These are phyloP conservation scores for Hassar affinis DNA, from an alignment of 2,113 vertebrate genomes.

Conservation along the genomic window DNA sequence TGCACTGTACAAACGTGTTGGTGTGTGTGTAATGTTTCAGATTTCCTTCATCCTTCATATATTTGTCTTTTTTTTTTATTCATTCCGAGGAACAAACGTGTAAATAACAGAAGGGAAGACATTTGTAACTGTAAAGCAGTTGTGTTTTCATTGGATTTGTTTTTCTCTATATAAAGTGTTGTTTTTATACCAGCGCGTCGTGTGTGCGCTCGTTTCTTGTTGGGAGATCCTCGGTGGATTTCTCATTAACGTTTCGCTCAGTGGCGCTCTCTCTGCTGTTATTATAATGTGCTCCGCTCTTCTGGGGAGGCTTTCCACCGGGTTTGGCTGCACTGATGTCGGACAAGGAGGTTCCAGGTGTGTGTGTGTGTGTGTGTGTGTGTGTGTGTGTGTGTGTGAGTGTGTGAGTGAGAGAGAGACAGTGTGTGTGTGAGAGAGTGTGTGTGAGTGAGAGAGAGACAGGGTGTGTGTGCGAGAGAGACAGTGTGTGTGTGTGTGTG, in stretches of 20 bases:
- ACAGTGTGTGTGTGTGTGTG: slow-evolving; percentile 7
- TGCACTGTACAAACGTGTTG: slow-evolving; percentile 73
- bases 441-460: background rate
- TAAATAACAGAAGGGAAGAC: slow-evolving; percentile 79
- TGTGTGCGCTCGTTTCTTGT: slow-evolving; percentile 20
- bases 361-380: slow-evolving; percentile 1
- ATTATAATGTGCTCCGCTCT: too few relatives aligned
- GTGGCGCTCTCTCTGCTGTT: too few relatives aligned
- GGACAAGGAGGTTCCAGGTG: too few relatives aligned
- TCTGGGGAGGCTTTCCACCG: background rate
- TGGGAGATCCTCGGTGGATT: too few relatives aligned
- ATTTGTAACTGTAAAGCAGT: slow-evolving; percentile 92
- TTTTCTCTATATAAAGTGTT: slow-evolving; percentile 89
- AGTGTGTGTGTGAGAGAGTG: too few relatives aligned
- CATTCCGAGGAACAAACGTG: slow-evolving; percentile 69
- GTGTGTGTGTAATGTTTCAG: slow-evolving; percentile 63
- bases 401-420: too few relatives aligned
- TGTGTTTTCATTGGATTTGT: slow-evolving; percentile 77
- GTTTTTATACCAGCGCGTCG: slow-evolving; percentile 77
- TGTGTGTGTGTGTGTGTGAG: slow-evolving; percentile 4
- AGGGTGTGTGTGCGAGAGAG: background rate
- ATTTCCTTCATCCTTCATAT: slow-evolving; percentile 58
- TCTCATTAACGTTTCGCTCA: too few relatives aligned
- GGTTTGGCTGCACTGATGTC: background rate
- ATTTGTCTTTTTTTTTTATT: slow-evolving; percentile 58